Evolutionary conservation across 1,140 invertebrate species (phyloP), one percentile per base, ranked within the genome.

Genomic region (Drosophila biarmipes): DNA sequence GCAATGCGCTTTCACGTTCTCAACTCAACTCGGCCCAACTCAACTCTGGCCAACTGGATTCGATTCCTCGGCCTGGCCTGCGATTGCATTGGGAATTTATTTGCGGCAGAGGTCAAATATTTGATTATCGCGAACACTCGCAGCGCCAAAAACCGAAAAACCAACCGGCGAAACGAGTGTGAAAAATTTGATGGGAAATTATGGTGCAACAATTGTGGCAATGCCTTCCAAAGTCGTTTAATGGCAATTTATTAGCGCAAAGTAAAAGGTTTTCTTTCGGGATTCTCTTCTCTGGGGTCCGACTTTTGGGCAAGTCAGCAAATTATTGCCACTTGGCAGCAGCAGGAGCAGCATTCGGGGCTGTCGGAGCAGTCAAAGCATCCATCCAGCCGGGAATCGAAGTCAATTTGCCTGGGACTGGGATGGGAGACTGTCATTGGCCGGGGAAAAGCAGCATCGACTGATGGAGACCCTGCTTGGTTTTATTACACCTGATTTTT

Each of bases 171-270:
- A 63, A 64, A 45, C 84, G 86, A 90, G 86, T 90, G 86, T 90
- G 86, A 90, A 90, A 90, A 90, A 90, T 90, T 86, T 90, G 89
- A 90, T 90, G 86, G 87, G 86, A 90, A 90, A 90, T 90, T 90
- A 90, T 86, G 81, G 86, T 67, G 84, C 82, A 89, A 86, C 84
- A 86, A 86, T 86, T 86, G 82, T 89, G 86, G 78, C 82, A 80
- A 62, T 73, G 69, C 71, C 75, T 73, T 51, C 49, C 64, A 57
- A 81, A 89, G 82, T 81, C 78, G 75, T 87, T 86, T 82, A 86
- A 68, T 71, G 84, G 74, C 82, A 86, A 87, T 87, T 87, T 87
- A 87, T 87, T 89, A 84, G 84, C 84, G 67, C 84, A 89, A 87
- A 87, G 84, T 89, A 87, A 87, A 89, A 87, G 84, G 79, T 86